Conservation (phyloP, 2,888 invertebrate genomes). For the Cerastis leucographa region DNA sequence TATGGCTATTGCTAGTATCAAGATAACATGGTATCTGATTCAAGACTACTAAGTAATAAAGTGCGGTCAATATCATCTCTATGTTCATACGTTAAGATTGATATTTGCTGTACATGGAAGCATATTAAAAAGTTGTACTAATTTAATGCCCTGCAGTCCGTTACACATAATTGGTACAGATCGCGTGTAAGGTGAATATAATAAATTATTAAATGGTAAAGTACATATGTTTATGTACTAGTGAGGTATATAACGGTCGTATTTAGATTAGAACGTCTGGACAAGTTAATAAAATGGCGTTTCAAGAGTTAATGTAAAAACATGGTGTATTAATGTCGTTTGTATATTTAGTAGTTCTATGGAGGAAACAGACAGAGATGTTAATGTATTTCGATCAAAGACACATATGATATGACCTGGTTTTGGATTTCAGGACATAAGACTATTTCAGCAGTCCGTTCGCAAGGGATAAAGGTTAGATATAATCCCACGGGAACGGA, state of each 20-base stretch:
- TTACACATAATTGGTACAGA: constrained; percentile 58
- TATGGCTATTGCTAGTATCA: neutral
- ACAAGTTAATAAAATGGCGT: constrained; percentile 47
- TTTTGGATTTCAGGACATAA: no score
- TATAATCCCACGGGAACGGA: no score
- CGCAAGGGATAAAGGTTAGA: no score
- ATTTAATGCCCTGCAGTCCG: constrained; percentile 45
- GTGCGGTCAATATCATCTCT: constrained; percentile 9
- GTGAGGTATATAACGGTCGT: constrained; percentile 17
- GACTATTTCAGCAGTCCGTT: no score
- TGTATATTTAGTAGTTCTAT: neutral
- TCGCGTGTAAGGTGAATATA: constrained; percentile 58
- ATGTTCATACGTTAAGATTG: neutral
- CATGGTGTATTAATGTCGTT: constrained; percentile 3
- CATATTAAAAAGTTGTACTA: constrained; percentile 11
- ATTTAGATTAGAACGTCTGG: constrained; percentile 39
- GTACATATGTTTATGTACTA: constrained; percentile 16
- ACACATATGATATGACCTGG: no score
- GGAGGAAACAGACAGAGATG: neutral
- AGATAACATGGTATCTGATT: constrained; percentile 22
- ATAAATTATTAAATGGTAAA: constrained; percentile 51
- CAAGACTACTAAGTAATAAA: constrained; percentile 17
- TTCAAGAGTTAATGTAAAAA: constrained; percentile 28
- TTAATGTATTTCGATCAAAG: no score
- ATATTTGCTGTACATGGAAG: neutral